phyloP scores from a whole-genome alignment of 2,888 invertebrate species.

The Brenthis daphne region DNA sequence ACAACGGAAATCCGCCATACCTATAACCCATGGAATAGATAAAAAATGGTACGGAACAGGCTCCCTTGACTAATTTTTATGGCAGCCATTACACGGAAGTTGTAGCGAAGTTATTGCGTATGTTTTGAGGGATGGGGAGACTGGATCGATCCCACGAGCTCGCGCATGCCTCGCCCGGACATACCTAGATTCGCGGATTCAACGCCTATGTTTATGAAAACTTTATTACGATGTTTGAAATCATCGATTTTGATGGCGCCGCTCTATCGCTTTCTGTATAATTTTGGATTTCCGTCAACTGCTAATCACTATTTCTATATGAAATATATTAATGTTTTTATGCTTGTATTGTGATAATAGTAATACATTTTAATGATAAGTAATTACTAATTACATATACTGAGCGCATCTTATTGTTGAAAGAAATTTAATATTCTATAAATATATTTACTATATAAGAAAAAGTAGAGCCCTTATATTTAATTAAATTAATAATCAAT shows the following conservation, averaged over 20 bases:
- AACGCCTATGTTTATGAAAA: slow-evolving; percentile 24
- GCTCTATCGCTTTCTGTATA: background rate
- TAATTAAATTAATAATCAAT: no score
- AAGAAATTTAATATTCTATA: no score
- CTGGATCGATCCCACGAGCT: slow-evolving; percentile 76
- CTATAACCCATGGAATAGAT: background rate
- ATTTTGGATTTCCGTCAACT: background rate
- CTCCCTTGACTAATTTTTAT: slow-evolving; percentile 54
- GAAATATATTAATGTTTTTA: background rate
- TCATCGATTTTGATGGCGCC: slow-evolving; percentile 21
- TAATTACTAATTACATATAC: no score
- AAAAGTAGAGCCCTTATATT: no score
- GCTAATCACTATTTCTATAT: background rate
- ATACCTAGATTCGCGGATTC: slow-evolving; percentile 40
- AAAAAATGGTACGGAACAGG: slow-evolving; percentile 12
- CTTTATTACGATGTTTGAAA: slow-evolving; percentile 17
- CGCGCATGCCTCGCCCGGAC: slow-evolving; percentile 52
- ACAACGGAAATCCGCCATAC: background rate
- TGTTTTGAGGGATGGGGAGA: slow-evolving; percentile 70
- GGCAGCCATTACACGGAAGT: slow-evolving; percentile 66
- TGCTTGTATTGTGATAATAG: background rate
- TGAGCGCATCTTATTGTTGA: no score
- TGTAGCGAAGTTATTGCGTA: slow-evolving; percentile 67
- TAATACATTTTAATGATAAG: no score
- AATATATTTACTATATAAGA: no score